Evolutionary conservation across 1,140 invertebrate species (phyloP).

Genomic region (Chrysoperla carnea): DNA sequence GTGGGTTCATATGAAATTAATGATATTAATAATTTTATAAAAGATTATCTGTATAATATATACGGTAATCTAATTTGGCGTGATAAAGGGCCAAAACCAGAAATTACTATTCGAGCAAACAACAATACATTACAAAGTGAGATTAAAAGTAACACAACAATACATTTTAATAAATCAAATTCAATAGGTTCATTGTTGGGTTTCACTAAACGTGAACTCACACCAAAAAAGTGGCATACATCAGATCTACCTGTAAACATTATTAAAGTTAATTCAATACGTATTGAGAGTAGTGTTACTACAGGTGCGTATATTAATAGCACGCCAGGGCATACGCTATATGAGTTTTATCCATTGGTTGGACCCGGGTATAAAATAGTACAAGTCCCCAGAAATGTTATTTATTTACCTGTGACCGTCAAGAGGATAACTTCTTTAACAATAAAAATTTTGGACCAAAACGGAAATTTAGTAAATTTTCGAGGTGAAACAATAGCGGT

Average conservation of each 20-base stretch:
- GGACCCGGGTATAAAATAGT: slow-evolving; percentile 13
- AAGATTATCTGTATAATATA: background rate
- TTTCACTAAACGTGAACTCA: slow-evolving; percentile 6
- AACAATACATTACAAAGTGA: slow-evolving; percentile 10
- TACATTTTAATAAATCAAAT: slow-evolving; percentile 8
- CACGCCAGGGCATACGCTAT: slow-evolving; percentile 12
- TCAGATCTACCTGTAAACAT: slow-evolving; percentile 10
- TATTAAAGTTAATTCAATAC: slow-evolving; percentile 8
- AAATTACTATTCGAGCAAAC: slow-evolving; percentile 7
- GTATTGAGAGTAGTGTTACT: slow-evolving; percentile 12
- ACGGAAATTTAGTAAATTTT: slow-evolving; percentile 12
- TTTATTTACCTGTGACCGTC: slow-evolving; percentile 16
- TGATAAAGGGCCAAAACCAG: background rate
- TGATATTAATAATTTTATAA: slow-evolving; percentile 8
- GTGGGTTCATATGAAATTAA: slow-evolving; percentile 8
- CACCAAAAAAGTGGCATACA: slow-evolving; percentile 4
- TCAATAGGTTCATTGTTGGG: slow-evolving; percentile 8
- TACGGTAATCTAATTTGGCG: background rate
- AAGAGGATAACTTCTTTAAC: slow-evolving; percentile 8
- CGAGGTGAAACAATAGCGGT: slow-evolving; percentile 12
- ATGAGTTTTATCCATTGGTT: slow-evolving; percentile 15
- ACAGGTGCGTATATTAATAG: slow-evolving; percentile 14
- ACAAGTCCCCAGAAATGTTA: slow-evolving; percentile 14
- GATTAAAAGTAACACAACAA: slow-evolving; percentile 6
- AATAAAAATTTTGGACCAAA: slow-evolving; percentile 12